These are phyloP conservation scores for Atta texana DNA, from an alignment of 1,140 invertebrate genomes.

Conservation along the genomic window DNA sequence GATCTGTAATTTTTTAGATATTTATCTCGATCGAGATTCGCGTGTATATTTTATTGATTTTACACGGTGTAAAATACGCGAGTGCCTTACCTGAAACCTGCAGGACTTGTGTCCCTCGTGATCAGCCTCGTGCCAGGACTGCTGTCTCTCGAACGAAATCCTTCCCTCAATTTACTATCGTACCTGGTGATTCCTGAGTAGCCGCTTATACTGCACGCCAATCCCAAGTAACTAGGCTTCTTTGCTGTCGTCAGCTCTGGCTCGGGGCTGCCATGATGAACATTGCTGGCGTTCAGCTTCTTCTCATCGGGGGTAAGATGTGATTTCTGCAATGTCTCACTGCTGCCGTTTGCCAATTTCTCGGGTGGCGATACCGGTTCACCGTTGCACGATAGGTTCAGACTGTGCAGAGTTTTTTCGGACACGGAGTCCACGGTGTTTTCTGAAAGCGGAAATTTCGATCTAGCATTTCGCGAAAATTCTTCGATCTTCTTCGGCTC, in stretches of 20 bases:
- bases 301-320: constrained; percentile 78
- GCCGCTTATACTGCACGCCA: constrained; percentile 96
- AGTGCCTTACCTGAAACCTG: constrained; percentile 86
- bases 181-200: constrained; percentile 95
- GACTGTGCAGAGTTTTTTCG: constrained; percentile 84
- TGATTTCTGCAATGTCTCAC: constrained; percentile 80
- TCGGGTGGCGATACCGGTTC: constrained; percentile 72
- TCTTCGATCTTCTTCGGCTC: too few relatives aligned
- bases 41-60: not conserved
- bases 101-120: constrained; percentile 87
- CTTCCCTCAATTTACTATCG: constrained; percentile 91
- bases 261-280: constrained; percentile 75
- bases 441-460: constrained; percentile 77
- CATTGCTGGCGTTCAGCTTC: constrained; percentile 82
- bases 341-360: constrained; percentile 78
- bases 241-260: constrained; percentile 82
- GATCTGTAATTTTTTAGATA: constrained; percentile 76
- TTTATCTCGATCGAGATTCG: not conserved
- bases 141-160: constrained; percentile 89
- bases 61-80: constrained; percentile 1
- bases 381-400: constrained; percentile 84
- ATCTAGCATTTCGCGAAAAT: not conserved
- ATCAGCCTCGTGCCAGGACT: constrained; percentile 88
- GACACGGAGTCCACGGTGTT: constrained; percentile 82
- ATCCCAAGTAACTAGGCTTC: constrained; percentile 93